Base-by-base conservation (phyloP, 2,888 invertebrate genomes). In the Drosophila formosana region DNA sequence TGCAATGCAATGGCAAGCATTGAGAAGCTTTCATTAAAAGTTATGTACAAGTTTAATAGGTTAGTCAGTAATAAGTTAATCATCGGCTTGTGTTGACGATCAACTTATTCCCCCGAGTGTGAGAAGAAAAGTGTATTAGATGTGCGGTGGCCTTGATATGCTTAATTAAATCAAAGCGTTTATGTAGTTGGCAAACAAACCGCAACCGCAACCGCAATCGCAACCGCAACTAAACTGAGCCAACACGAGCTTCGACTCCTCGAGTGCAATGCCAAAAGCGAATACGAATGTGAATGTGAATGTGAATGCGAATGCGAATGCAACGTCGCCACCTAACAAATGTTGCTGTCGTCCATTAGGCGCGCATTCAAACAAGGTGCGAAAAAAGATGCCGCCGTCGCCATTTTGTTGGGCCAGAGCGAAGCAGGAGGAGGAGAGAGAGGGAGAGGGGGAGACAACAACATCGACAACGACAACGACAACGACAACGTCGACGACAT, bases 291-390 rank as follows among this genome's bases (percentile, higher is more conserved):
- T 43, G 43, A 60, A 25, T 60, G 51, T 37, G 69, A 69, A 18
- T 68, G 13, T 13, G 41, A 53, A 23, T 43, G 26, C 51, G 57
- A 64, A 52, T 61, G 34, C 52, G 58, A 65, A 52, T 45, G 43
- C 74, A 62, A 50, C 68, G 60, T 53, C 64, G 78, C 60, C 71
- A 82, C 69, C 86, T 66, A 87, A 88, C 85, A 77, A 89, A 89
- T 87, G 88, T 88, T 75, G 86, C 82, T 88, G 82, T 89, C 85
- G 75, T 84, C 85, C 88, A 86, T 85, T 85, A 85, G 87, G 88
- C 88, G 89, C 79, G 84, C 89, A 86, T 80, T 88, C 89, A 87
- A 89, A 86, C 89, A 88, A 86, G 85, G 85, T 84, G 85, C 88
- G 85, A 86, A 88, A 85, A 89, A 89, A 84, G 83, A 84, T 86